Evolutionary conservation across 2,113 vertebrate genomes (phyloP).

Genomic region (Marmota monax): DNA sequence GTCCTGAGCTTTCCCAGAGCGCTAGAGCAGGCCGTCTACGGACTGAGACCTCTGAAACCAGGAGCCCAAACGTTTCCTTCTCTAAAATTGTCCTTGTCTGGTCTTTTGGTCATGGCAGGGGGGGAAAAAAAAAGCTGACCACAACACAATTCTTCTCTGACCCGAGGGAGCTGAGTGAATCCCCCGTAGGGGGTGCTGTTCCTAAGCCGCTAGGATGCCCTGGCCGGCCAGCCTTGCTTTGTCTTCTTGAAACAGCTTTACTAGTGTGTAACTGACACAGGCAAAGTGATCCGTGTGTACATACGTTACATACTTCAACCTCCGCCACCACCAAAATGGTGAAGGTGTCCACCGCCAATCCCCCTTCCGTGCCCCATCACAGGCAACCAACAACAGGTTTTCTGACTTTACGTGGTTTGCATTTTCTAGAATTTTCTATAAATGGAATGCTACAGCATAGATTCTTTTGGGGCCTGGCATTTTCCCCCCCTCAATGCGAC

Average conservation of each 20-base stretch:
- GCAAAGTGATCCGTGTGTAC: neutral
- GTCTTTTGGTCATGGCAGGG: no score
- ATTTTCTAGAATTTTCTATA: neutral
- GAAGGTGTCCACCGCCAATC: neutral
- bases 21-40: no score
- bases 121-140: no score
- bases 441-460: neutral
- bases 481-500: neutral
- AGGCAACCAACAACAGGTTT: neutral
- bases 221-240: neutral
- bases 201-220: neutral
- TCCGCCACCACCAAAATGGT: neutral
- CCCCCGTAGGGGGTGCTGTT: neutral
- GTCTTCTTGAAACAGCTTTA: neutral
- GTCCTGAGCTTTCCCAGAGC: no score
- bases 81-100: no score
- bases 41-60: no score
- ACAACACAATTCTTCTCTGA: neutral
- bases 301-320: fast-evolving
- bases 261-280: neutral
- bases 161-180: conserved; percentile 24
- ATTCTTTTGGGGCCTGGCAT: neutral
- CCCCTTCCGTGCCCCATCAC: neutral
- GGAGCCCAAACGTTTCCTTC: no score
- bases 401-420: neutral